These are phyloP conservation scores for Ictidomys tridecemlineatus DNA, from an alignment of 2,113 vertebrate genomes.

Conservation along the genomic window DNA sequence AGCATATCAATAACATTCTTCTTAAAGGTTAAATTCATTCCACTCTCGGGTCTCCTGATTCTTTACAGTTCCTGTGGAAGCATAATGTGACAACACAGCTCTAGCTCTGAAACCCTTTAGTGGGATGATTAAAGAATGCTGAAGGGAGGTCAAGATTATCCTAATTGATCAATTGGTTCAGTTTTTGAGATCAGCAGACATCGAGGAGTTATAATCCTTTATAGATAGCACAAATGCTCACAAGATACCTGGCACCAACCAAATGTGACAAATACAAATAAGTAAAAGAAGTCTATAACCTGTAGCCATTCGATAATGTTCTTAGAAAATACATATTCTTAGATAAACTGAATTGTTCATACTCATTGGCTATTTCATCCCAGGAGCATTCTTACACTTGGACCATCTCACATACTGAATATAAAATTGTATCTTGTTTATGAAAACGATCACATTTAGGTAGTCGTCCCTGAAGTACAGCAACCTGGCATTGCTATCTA, in stretches of 20 bases:
- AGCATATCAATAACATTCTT: slow-evolving; percentile 63
- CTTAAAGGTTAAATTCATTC: slow-evolving; percentile 67
- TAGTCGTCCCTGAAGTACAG: slow-evolving; percentile 11
- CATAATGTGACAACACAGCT: slow-evolving; percentile 48
- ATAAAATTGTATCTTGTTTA: neutral
- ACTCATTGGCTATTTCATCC: neutral
- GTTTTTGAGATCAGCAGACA: slow-evolving; percentile 45
- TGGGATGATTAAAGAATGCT: slow-evolving; percentile 77
- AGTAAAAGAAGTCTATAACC: neutral
- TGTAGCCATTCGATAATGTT: slow-evolving; percentile 1
- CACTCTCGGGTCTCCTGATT: neutral
- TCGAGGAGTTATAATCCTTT: slow-evolving; percentile 52
- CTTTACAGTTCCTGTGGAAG: slow-evolving; percentile 49
- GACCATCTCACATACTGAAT: neutral
- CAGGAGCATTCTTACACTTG: neutral
- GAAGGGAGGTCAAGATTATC: slow-evolving; percentile 60
- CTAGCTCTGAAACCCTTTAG: slow-evolving; percentile 11
- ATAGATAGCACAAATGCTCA: neutral
- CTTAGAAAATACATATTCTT: neutral
- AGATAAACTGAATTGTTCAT: neutral
- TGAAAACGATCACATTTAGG: slow-evolving; percentile 15
- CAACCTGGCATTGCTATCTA: slow-evolving; percentile 13
- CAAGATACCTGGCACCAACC: neutral
- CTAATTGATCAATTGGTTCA: slow-evolving; percentile 68
- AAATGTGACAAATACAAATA: neutral